Conservation (phyloP, 2,888 invertebrate genomes). For the Gryllus longicercus region DNA sequence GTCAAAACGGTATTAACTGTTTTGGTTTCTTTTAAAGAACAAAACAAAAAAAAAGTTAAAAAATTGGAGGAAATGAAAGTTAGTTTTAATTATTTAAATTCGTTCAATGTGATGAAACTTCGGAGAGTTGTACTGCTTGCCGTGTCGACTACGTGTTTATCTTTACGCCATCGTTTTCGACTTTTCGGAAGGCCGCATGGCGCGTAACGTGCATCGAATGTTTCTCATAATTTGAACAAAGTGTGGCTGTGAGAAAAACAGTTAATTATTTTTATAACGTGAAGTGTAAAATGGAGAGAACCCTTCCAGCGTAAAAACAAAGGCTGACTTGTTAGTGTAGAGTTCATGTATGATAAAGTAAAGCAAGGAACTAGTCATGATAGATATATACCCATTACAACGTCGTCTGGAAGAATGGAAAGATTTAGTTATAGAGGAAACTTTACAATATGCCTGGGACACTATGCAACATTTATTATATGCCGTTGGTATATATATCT, state of each 20-base stretch:
- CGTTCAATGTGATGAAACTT: too few relatives aligned
- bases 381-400: slow-evolving; percentile 26
- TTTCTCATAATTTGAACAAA: slow-evolving; percentile 12
- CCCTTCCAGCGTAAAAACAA: not conserved
- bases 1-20: too few relatives aligned
- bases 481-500: slow-evolving; percentile 52
- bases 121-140: too few relatives aligned
- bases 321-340: not conserved
- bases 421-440: slow-evolving; percentile 34
- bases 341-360: not conserved
- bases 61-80: too few relatives aligned
- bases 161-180: too few relatives aligned
- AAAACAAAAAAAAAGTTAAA: too few relatives aligned
- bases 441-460: slow-evolving; percentile 49
- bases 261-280: not conserved
- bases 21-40: too few relatives aligned
- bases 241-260: not conserved
- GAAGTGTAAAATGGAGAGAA: not conserved
- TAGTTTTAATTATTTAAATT: too few relatives aligned
- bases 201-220: slow-evolving; percentile 17
- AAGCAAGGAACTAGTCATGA: slow-evolving; percentile 4
- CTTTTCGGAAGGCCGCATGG: not conserved
- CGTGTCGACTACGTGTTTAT: too few relatives aligned
- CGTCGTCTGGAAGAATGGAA: slow-evolving; percentile 30
- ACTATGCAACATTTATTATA: slow-evolving; percentile 56